Base-by-base conservation (phyloP, 2,888 invertebrate genomes). In the Clusia tigrina region DNA sequence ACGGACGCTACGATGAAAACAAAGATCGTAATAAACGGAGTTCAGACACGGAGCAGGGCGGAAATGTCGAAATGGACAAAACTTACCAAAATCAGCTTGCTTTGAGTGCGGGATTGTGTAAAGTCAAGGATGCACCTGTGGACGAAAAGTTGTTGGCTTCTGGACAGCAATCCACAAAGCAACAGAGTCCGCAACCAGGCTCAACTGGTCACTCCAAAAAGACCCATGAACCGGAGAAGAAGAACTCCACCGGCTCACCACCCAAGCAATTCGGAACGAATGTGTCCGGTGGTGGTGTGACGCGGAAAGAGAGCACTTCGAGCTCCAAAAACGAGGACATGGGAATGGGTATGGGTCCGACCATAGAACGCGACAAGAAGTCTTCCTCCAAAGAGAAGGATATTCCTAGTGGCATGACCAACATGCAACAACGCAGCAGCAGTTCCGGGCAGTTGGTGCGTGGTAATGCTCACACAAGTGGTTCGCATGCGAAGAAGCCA, bases 41-140 rank as follows among this genome's bases (percentile, higher is more conserved):
- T 37, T 82, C 83, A 0, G 81, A 81, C 61, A 81, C 80, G 3
- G 81, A 81, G 3, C 51, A 69, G 54, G 63, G 54, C 23, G 37
- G 61, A 1, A 63, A 65, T 15, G 81, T 83, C 51, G 79, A 82
- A 48, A 88, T 89, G 67, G 91, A 91, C 71, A 91, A 90, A 80
- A 86, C 85, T 2, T 91, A 90, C 73, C 86, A 87, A 54, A 89
- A 88, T 74, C 89, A 89, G 76, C 88, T 91, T 76, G 87, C 89
- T 1, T 85, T 90, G 18, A 86, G 89, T 46, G 89, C 90, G 37
- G 90, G 90, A n/a, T 86, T 90, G 37, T 73, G 76, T 51, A 80
- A 81, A 62, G 66, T 73, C 57, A 81, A 75, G 54, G 72, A 72
- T 6, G 22, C 24, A 20, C 10, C 24, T 26, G 68, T 60, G 57